Conservation (phyloP, 2,888 invertebrate species). For the Geotrupes spiniger region DNA sequence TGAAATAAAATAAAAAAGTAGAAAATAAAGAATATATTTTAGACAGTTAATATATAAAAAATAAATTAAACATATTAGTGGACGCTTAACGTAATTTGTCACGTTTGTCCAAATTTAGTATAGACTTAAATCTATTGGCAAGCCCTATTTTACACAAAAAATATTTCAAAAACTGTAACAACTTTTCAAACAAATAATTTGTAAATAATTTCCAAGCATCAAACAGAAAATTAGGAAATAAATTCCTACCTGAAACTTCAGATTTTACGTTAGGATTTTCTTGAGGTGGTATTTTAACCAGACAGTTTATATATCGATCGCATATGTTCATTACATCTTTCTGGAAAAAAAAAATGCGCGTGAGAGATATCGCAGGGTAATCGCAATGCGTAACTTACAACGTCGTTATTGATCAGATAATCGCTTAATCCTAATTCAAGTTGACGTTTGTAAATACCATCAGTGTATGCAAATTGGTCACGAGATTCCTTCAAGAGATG, state of each 20-base stretch:
- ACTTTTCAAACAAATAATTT: constrained; percentile 41
- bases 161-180: constrained; percentile 37
- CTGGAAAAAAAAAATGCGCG: constrained; percentile 55
- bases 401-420: constrained; percentile 43
- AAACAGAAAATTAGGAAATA: constrained; percentile 40
- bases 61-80: constrained; percentile 4
- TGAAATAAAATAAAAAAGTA: constrained; percentile 1
- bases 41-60: background rate
- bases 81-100: constrained; percentile 1
- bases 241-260: constrained; percentile 47
- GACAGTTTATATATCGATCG: constrained; percentile 79
- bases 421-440: constrained; percentile 41
- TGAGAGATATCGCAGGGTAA: constrained; percentile 9
- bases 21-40: background rate
- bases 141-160: constrained; percentile 39
- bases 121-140: constrained; percentile 19
- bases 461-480: constrained; percentile 42
- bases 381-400: constrained; percentile 40
- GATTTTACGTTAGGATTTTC: constrained; percentile 44
- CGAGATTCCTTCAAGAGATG: constrained; percentile 44
- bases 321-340: constrained; percentile 82
- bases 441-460: constrained; percentile 43
- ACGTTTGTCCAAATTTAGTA: constrained; percentile 6
- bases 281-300: constrained; percentile 50
- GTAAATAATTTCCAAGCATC: constrained; percentile 42